Evolutionary conservation across 2,888 invertebrate genomes (phyloP).

Genomic region (Drosophila neotestacea): DNA sequence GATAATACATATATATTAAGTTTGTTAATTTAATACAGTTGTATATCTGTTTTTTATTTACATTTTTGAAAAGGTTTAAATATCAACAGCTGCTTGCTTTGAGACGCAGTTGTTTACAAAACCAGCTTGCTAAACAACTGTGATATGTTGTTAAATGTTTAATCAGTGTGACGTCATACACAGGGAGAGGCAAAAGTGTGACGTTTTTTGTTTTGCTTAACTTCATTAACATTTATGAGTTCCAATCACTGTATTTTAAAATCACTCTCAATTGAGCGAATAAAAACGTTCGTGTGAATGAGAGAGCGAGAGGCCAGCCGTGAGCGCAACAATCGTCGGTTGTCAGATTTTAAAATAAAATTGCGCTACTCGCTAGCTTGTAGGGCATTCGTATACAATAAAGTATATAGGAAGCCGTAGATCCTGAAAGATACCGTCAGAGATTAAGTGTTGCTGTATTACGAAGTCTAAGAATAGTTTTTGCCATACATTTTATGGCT

Average conservation of each 20-base stretch:
- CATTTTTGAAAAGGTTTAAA: neutral
- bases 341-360: conserved; percentile 17
- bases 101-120: conserved; percentile 3
- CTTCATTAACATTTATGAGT: conserved; percentile 12
- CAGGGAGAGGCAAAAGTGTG: conserved; percentile 1
- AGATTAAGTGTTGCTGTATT: conserved; percentile 15
- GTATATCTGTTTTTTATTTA: neutral
- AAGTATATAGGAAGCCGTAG: conserved; percentile 39
- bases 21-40: neutral
- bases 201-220: conserved; percentile 1
- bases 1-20: neutral
- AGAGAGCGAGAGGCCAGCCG: conserved; percentile 2
- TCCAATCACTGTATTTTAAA: conserved; percentile 11
- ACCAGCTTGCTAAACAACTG: conserved; percentile 18
- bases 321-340: conserved; percentile 10
- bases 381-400: conserved; percentile 37
- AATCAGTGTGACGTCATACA: conserved; percentile 3
- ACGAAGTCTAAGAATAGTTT: conserved; percentile 35
- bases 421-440: neutral
- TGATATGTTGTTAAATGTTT: neutral
- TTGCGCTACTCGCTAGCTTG: conserved; percentile 47
- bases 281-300: neutral
- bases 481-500: conserved; percentile 23
- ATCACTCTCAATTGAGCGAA: conserved; percentile 12
- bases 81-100: conserved; percentile 6